These are phyloP conservation scores for Ferrisia virgata DNA, from an alignment of 2,888 invertebrate species.

Conservation along the genomic window DNA sequence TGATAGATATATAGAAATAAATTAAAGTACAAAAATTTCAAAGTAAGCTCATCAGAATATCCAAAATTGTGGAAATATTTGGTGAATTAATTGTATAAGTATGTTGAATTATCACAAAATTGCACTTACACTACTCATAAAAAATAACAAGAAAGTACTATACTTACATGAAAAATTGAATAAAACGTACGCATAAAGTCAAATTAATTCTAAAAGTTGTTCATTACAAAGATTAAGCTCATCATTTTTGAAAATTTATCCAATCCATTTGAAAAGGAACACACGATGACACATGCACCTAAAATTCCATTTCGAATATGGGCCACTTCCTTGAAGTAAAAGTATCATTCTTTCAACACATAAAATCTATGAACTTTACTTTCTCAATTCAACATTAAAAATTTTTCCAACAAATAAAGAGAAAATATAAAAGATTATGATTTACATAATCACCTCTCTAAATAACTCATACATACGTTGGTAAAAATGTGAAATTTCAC, in stretches of 20 bases:
- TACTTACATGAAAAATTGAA: background rate
- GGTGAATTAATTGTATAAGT: background rate
- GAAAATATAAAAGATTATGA: background rate
- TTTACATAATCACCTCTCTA: background rate
- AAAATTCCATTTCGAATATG: background rate
- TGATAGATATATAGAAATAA: background rate
- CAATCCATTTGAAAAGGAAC: background rate
- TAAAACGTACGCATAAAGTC: background rate
- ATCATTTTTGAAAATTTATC: background rate
- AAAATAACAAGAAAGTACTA: background rate
- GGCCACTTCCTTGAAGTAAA: background rate
- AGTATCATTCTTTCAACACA: background rate
- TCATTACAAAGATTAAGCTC: slow-evolving; percentile 3
- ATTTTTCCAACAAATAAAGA: background rate
- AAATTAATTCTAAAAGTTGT: background rate
- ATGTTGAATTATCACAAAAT: slow-evolving; percentile 15
- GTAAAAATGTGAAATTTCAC: background rate
- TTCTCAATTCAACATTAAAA: background rate
- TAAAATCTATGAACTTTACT: background rate
- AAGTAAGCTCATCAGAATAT: slow-evolving; percentile 1
- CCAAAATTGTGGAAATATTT: background rate
- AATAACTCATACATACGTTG: background rate
- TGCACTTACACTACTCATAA: background rate
- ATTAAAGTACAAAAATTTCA: background rate
- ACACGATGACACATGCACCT: background rate